These are phyloP conservation scores for Lasioglossum villosulum DNA, from an alignment of 2,888 invertebrate genomes.

Conservation along the genomic window DNA sequence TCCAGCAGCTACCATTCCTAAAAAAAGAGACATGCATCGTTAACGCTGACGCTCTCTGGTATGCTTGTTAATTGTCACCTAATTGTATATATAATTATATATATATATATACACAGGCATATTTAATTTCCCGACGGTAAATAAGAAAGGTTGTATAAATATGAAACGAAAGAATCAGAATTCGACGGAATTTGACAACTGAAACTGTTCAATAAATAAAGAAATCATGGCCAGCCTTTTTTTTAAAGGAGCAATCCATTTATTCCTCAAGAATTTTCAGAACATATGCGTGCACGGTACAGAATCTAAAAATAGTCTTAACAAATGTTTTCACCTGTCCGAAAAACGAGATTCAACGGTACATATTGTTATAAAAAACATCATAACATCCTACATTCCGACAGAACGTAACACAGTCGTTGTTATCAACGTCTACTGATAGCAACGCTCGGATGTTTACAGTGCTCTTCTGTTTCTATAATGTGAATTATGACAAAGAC, in stretches of 20 bases:
- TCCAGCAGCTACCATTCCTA: slow-evolving; percentile 80
- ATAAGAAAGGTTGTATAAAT: slow-evolving; percentile 34
- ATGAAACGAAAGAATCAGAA: slow-evolving; percentile 27
- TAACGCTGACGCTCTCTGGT: not conserved
- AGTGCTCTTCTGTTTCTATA: slow-evolving; percentile 10
- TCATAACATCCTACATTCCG: slow-evolving; percentile 35
- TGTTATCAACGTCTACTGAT: slow-evolving; percentile 38
- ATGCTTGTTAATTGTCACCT: not conserved
- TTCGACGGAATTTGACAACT: slow-evolving; percentile 4
- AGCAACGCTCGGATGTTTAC: slow-evolving; percentile 25
- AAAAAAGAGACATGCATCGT: slow-evolving; percentile 50
- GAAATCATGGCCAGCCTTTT: slow-evolving; percentile 32
- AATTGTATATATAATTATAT: slow-evolving; percentile 22
- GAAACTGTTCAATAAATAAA: slow-evolving; percentile 25
- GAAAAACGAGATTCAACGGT: slow-evolving; percentile 41
- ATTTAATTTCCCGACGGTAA: slow-evolving; percentile 24
- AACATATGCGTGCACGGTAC: slow-evolving; percentile 34
- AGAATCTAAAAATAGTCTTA: slow-evolving; percentile 43
- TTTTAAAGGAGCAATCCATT: slow-evolving; percentile 34
- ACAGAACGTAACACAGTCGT: slow-evolving; percentile 19
- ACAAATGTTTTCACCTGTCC: slow-evolving; percentile 45
- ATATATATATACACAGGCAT: slow-evolving; percentile 3
- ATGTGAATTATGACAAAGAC: slow-evolving; percentile 27
- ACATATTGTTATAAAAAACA: slow-evolving; percentile 58
- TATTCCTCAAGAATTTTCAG: slow-evolving; percentile 42